Base-by-base conservation (phyloP, 2,888 invertebrate genomes). In the Aleiodes testaceus region DNA sequence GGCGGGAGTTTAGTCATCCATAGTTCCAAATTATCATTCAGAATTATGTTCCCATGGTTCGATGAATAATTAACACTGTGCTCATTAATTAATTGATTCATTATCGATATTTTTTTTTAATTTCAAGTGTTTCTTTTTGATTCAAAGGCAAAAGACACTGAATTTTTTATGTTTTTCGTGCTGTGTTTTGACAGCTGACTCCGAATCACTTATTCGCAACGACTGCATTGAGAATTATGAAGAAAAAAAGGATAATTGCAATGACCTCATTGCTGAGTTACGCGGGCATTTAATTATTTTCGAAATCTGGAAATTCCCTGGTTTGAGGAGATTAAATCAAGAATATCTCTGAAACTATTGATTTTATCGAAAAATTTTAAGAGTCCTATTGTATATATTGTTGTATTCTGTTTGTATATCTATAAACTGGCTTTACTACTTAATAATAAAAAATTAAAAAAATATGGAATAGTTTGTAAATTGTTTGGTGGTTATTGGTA, bases 1-100 rank as follows among this genome's bases (percentile, higher is more conserved):
- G 88, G 87, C 65, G 93, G 92, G 77, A 94, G 85, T 73, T 90
- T 89, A 36, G 89, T 88, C 94, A 94, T 94, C 94, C 94, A 94
- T 77, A 90, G 88, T 81, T 92, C 92, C 67, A 92, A 86, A 81
- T 90, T 87, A 12, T 81, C 79, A 66, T 81, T 77, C 45, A 81
- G 79, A 74, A 73, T 64, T 2, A 55, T 26, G 20, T 74, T 66
- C 11, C 30, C 9, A 16, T 6, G 7, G 7, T 36, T 9, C 6
- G 11, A 36, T 36, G 36, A 11, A 36, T 36, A 36, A 36, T 59
- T 36, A 5, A 18, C 59, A 30, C 30, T 11, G 14, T 16, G 3
- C 9, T 36, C 9, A 16, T 59, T 42, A 59, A 11, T 18, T 6
- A 16, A 18, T 36, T 18, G 6, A 42, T 59, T 9, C 59, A 59